phyloP scores from a whole-genome alignment of 2,797 vertebrate species.

The Emys orbicularis region DNA sequence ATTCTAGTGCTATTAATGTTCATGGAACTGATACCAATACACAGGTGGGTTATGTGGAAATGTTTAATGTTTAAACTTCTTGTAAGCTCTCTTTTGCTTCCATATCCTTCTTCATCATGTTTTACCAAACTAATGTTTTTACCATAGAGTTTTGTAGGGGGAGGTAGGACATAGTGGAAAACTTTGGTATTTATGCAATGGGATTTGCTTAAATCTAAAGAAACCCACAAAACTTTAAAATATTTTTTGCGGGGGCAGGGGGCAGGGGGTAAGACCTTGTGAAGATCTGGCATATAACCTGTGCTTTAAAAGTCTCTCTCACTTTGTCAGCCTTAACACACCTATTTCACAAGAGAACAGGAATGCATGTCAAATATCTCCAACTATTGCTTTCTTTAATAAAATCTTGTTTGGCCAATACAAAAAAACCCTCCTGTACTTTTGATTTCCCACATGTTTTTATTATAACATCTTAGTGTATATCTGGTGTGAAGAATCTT shows the following conservation, averaged over 20 bases:
- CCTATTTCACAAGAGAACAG: not conserved
- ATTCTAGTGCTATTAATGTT: not conserved
- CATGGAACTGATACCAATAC: not conserved
- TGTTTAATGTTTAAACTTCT: not conserved
- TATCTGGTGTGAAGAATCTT: not conserved
- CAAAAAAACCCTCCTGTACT: not conserved
- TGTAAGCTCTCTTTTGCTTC: not conserved
- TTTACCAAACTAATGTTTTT: not conserved
- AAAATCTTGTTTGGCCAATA: not conserved
- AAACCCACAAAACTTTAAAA: not conserved
- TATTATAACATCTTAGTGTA: not conserved
- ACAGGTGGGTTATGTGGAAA: not conserved
- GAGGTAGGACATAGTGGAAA: not conserved
- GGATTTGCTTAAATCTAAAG: not conserved
- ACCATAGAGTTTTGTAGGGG: not conserved
- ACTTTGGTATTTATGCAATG: not conserved
- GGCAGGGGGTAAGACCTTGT: fast-evolving
- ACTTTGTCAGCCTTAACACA: not conserved
- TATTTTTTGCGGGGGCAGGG: not conserved
- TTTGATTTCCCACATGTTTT: not conserved
- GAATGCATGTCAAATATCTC: fast-evolving
- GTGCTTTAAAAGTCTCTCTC: not conserved
- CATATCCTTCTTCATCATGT: not conserved
- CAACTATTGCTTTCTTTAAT: not conserved
- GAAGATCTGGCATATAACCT: not conserved